These are phyloP conservation scores for Clistopyga incitator DNA, from an alignment of 2,888 invertebrate species.

Conservation along the genomic window DNA sequence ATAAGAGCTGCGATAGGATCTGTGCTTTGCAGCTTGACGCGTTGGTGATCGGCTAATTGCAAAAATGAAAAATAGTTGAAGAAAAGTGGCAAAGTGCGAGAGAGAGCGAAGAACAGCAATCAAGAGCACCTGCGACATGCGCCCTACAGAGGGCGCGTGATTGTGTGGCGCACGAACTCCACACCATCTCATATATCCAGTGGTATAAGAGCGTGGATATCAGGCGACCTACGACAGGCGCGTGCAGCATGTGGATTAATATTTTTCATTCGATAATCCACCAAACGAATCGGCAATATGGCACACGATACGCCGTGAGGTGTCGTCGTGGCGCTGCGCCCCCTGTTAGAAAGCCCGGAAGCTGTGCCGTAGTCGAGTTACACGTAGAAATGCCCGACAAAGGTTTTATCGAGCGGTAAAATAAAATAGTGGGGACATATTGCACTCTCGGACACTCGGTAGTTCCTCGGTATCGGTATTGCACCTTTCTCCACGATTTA, in stretches of 20 bases:
- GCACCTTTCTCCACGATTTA: constrained; percentile 72
- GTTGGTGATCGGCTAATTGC: constrained; percentile 31
- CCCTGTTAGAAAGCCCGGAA: not conserved
- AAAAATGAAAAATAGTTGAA: constrained; percentile 25
- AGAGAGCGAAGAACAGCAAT: constrained; percentile 29
- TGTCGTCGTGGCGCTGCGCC: constrained; percentile 35
- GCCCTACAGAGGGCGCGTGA: not conserved
- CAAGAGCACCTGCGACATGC: constrained; percentile 45
- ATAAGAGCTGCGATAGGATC: not conserved
- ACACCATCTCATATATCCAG: constrained; percentile 24
- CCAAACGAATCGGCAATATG: constrained; percentile 66
- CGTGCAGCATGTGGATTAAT: constrained; percentile 54
- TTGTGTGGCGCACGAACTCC: not conserved
- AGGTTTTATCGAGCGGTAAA: constrained; percentile 76
- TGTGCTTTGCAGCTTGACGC: constrained; percentile 14
- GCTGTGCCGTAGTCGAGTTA: constrained; percentile 4
- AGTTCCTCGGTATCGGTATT: constrained; percentile 35
- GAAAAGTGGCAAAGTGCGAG: not conserved
- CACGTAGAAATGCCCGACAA: constrained; percentile 51
- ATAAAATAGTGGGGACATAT: constrained; percentile 76
- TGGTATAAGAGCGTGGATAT: constrained; percentile 33
- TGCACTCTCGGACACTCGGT: constrained; percentile 71
- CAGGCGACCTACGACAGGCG: constrained; percentile 42
- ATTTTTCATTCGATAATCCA: constrained; percentile 68
- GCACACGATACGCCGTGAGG: constrained; percentile 36